Evolutionary conservation across 2,888 invertebrate species (phyloP).

Genomic region (Cheilosia impressa): DNA sequence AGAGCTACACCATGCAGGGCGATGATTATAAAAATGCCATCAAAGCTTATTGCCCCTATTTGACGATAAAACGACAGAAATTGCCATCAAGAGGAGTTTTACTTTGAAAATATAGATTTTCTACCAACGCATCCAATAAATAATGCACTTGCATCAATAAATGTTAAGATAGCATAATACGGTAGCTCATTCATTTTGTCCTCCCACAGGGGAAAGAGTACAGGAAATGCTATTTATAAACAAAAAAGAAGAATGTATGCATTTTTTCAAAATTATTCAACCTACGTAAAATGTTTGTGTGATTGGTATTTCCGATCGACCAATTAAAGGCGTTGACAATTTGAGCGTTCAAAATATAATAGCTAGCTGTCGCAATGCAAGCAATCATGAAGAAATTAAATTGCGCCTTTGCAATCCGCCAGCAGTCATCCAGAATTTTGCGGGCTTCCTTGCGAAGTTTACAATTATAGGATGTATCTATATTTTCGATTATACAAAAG

Average conservation of each 20-base stretch:
- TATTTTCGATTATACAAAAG: constrained; percentile 37
- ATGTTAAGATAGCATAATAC: constrained; percentile 78
- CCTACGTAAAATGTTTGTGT: constrained; percentile 77
- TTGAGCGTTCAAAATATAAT: constrained; percentile 77
- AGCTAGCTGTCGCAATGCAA: constrained; percentile 72
- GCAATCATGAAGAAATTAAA: constrained; percentile 77
- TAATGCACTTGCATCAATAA: constrained; percentile 64
- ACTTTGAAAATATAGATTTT: neutral
- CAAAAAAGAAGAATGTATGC: no score
- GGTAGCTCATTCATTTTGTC: constrained; percentile 78
- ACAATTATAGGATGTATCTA: constrained; percentile 77
- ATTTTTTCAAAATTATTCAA: constrained; percentile 15
- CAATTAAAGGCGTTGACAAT: constrained; percentile 76
- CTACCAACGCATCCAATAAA: constrained; percentile 78
- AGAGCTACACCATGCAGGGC: constrained; percentile 79
- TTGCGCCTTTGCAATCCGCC: constrained; percentile 78
- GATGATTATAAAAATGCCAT: constrained; percentile 79
- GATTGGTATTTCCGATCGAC: constrained; percentile 71
- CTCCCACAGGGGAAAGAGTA: constrained; percentile 79
- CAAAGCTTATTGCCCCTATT: constrained; percentile 79
- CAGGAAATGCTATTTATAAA: constrained; percentile 76
- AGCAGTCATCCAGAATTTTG: constrained; percentile 76
- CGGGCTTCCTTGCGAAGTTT: constrained; percentile 75
- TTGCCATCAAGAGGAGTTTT: no score
- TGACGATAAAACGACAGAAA: neutral